Conservation (phyloP, 2,888 invertebrate species). For the Troides helena region DNA sequence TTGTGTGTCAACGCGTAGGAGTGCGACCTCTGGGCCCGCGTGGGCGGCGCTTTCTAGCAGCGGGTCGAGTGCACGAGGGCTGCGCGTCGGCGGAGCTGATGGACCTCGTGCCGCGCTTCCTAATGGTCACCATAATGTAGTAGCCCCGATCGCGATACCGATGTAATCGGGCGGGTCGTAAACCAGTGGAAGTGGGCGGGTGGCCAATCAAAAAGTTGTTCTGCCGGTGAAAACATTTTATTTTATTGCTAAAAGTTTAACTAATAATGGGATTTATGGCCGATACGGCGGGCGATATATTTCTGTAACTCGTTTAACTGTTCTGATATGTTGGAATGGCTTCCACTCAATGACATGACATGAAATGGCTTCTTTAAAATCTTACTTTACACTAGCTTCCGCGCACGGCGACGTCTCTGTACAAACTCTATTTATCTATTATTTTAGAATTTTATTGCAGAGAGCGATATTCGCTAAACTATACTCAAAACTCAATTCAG, state of each 20-base stretch:
- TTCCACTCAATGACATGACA: too few species aligned
- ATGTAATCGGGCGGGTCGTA: slow-evolving; percentile 11
- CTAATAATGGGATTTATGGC: not conserved
- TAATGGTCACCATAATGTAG: slow-evolving; percentile 19
- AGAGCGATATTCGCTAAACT: too few species aligned
- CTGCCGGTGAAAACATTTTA: slow-evolving; percentile 4
- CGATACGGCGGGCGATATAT: too few species aligned
- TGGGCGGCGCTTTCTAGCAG: slow-evolving; percentile 62
- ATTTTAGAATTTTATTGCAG: too few species aligned
- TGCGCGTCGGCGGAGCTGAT: slow-evolving; percentile 36
- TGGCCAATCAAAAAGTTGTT: slow-evolving; percentile 13
- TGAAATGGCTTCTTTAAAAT: too few species aligned
- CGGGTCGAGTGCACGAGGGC: slow-evolving; percentile 11
- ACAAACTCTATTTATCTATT: too few species aligned
- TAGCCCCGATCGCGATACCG: slow-evolving; percentile 3
- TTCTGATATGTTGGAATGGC: too few species aligned
- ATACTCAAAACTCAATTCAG: too few species aligned
- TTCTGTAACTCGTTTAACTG: too few species aligned
- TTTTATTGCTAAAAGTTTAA: slow-evolving; percentile 4
- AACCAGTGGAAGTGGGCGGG: slow-evolving; percentile 17
- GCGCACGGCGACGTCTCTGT: too few species aligned
- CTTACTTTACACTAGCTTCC: too few species aligned
- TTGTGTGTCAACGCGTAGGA: slow-evolving; percentile 57
- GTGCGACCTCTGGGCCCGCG: slow-evolving; percentile 70
- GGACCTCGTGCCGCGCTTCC: slow-evolving; percentile 31